These are phyloP conservation scores for Proterorhinus semilunaris DNA, from an alignment of 2,113 vertebrate genomes.

Conservation along the genomic window DNA sequence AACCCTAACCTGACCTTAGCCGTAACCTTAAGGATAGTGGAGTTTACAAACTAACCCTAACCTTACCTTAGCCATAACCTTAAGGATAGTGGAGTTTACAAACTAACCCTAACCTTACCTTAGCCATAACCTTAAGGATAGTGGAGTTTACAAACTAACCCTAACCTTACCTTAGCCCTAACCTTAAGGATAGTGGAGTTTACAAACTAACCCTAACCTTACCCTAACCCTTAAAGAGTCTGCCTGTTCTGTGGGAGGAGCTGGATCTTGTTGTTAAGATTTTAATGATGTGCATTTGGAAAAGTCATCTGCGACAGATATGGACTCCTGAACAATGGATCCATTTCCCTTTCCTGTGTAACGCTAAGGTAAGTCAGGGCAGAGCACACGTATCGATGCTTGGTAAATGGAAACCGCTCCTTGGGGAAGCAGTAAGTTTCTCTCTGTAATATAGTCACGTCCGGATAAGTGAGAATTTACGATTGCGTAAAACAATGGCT, in stretches of 20 bases:
- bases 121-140: no score
- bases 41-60: no score
- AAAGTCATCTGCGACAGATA: conserved; percentile 38
- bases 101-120: no score
- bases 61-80: no score
- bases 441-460: neutral
- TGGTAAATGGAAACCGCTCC: neutral
- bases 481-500: neutral
- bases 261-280: neutral
- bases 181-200: no score
- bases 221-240: no score
- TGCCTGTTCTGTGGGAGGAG: conserved; percentile 16
- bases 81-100: no score
- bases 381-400: neutral
- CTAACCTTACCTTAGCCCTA: no score
- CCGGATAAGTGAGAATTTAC: neutral
- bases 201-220: no score
- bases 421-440: neutral
- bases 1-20: no score
- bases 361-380: neutral
- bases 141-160: no score
- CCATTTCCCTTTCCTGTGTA: conserved; percentile 32
- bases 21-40: no score
- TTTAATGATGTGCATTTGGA: conserved; percentile 46
- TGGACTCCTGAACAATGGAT: conserved; percentile 42